phyloP scores from a whole-genome alignment of 2,888 invertebrate species.

The Halictus ligatus region DNA sequence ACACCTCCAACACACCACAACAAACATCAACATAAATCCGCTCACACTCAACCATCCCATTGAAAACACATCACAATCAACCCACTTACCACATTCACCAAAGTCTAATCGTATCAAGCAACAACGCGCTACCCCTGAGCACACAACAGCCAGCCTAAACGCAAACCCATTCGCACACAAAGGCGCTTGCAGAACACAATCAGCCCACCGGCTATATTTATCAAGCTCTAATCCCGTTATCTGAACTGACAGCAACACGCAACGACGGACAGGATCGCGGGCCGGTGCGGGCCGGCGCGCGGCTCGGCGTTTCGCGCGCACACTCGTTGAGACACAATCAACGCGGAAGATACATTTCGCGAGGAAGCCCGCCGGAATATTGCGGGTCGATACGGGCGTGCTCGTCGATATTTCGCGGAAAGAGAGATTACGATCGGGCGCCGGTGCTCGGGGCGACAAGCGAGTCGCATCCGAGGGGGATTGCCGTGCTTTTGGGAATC shows the following conservation, averaged over 20 bases:
- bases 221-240: conserved; percentile 7
- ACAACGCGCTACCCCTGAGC: background rate
- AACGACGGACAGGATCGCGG: background rate
- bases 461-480: background rate
- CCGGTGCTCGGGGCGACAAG: conserved; percentile 12
- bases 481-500: conserved; percentile 9
- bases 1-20: background rate
- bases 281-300: background rate
- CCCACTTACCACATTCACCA: background rate
- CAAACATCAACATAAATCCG: background rate
- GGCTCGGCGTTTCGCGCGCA: background rate
- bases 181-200: background rate
- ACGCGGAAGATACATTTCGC: background rate
- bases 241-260: conserved; percentile 7
- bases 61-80: background rate
- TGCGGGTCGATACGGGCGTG: background rate
- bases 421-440: conserved; percentile 40
- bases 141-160: background rate
- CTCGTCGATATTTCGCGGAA: conserved; percentile 29
- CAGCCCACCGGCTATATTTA: background rate
- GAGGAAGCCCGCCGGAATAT: background rate
- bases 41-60: background rate
- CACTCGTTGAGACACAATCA: conserved; percentile 6
- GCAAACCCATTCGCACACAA: background rate
- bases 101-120: background rate